Evolutionary conservation across 2,888 invertebrate genomes (phyloP), one percentile per base, ranked within the genome.

Genomic region (Tubulanus polymorphus): DNA sequence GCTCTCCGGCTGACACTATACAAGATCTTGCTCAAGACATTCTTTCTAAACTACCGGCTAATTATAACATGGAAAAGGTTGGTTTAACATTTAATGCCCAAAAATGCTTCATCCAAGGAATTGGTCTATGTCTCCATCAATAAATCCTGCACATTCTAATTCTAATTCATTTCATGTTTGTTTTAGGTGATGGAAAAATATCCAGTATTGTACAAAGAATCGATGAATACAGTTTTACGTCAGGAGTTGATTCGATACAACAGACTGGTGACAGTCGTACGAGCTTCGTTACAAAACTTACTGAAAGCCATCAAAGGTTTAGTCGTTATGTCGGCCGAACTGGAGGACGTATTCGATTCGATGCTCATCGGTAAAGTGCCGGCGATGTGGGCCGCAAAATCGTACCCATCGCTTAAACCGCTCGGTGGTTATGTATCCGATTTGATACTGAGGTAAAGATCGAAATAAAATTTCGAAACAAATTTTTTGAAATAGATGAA

Each of bases 391-490:
- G 77, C 78, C 0, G 64, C 76, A 15, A 79, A 79, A 63, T 79
- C 78, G 12, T 79, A 79, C 61, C 79, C 79, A 1, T 78, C 78
- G 6, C 69, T 79, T 29, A 79, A 79, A 67, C 79, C 79, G 20
- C 68, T 79, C 10, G 79, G 79, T 10, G 72, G 75, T 55, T 79
- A 79, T 60, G 69, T 79, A 28, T 67, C 71, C 23, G 79, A 79
- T 62, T 65, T 94, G 63, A 78, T 88, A 49, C 85, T 86, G 53
- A 84, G 93, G 76, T 77, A 57, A 48, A 55, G 49, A n/a, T n/a
- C n/a, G n/a, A n/a, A n/a, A n/a, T 12, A 35, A 35, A n/a, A 35
- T 12, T 12, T 35, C 35, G 12, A 12, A 12, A 12, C 35, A 12
- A 35, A 35, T 12, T 35, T 12, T 12, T n/a, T 35, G 35, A 35